Evolutionary conservation across 2,113 vertebrate genomes (phyloP).

Genomic region (Xyliphius kryptos): DNA sequence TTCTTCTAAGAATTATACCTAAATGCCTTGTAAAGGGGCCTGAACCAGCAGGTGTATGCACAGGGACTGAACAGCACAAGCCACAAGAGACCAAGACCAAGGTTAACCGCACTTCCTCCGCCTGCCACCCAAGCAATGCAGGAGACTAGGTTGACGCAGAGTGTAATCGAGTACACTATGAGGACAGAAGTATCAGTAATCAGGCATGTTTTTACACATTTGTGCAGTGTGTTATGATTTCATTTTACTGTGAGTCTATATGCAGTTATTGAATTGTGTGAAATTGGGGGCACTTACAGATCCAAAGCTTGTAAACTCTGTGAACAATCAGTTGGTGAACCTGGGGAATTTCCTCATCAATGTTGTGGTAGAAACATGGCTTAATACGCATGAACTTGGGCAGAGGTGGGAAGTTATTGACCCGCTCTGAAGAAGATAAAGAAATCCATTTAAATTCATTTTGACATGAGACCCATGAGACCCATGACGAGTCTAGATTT

Average conservation of each 20-base stretch:
- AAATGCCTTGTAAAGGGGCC: slow-evolving; percentile 89
- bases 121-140: slow-evolving; percentile 93
- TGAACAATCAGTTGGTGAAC: slow-evolving; percentile 75
- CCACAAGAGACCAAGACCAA: slow-evolving; percentile 86
- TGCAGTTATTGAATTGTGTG: not conserved
- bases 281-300: slow-evolving; percentile 70
- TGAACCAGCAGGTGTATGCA: slow-evolving; percentile 88
- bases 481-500: too few species aligned
- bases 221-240: too few species aligned
- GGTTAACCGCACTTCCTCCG: slow-evolving; percentile 68
- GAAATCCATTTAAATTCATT: not conserved
- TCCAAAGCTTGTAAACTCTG: slow-evolving; percentile 85
- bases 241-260: too few species aligned
- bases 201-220: too few species aligned
- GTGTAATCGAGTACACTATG: slow-evolving; percentile 81
- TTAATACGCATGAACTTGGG: slow-evolving; percentile 79
- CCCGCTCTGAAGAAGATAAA: slow-evolving; percentile 60
- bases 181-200: too few species aligned
- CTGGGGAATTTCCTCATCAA: slow-evolving; percentile 83
- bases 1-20: too few species aligned
- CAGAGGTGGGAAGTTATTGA: slow-evolving; percentile 89
- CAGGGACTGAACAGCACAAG: slow-evolving; percentile 85
- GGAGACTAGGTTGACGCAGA: slow-evolving; percentile 75
- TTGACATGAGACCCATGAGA: too few species aligned
- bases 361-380: slow-evolving; percentile 93